Percentiles rank a stretch among this genome's conserved stretches.
These are phyloP conservation scores for Tachina lurida DNA, from an alignment of 2,888 invertebrate species.

Conservation along the genomic window DNA sequence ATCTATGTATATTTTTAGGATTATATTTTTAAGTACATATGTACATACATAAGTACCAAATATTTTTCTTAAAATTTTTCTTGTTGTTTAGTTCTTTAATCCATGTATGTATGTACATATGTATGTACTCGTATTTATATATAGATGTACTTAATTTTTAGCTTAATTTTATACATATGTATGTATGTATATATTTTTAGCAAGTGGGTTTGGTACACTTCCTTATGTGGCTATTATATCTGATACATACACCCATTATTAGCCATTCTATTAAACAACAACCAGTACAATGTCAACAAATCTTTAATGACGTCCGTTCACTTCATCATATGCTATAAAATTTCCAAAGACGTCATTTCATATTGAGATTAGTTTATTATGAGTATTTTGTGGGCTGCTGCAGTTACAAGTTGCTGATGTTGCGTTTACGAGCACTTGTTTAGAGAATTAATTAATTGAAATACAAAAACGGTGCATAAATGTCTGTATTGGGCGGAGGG, in stretches of 20 bases:
- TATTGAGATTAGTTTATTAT: slow-evolving; percentile 9
- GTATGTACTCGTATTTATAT: too few species aligned
- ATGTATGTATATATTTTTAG: not conserved
- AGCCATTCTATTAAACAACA: not conserved
- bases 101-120: too few species aligned
- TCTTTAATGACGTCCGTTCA: not conserved
- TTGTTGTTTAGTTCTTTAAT: too few species aligned
- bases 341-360: slow-evolving; percentile 33
- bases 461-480: not conserved
- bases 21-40: too few species aligned
- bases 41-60: too few species aligned
- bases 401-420: not conserved
- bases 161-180: not conserved
- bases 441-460: slow-evolving; percentile 26
- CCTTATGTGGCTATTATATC: slow-evolving; percentile 29
- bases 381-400: not conserved
- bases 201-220: slow-evolving; percentile 2
- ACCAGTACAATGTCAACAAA: not conserved
- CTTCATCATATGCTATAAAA: slow-evolving; percentile 16
- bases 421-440: not conserved
- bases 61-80: too few species aligned
- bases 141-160: too few species aligned
- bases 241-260: slow-evolving; percentile 7
- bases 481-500: slow-evolving; percentile 10
- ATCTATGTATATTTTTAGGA: too few species aligned